These are phyloP conservation scores for Rhinoderma darwinii DNA, from an alignment of 2,113 vertebrate genomes.

Conservation along the genomic window DNA sequence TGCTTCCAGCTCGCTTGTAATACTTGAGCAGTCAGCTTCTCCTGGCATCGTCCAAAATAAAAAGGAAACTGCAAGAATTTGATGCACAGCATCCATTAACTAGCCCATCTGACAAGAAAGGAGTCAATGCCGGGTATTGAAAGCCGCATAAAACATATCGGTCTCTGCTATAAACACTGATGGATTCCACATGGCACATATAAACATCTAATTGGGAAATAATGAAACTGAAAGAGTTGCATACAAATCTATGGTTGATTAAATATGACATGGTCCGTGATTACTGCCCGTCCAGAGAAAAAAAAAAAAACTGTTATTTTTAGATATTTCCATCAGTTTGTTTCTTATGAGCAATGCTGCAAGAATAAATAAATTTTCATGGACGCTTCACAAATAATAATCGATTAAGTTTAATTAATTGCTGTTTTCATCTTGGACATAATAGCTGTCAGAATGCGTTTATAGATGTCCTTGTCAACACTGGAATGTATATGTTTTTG, in stretches of 20 bases:
- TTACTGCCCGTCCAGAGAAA: conserved; percentile 14
- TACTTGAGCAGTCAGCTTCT: conserved; percentile 55
- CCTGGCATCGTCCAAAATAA: conserved; percentile 51
- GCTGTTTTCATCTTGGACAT: conserved; percentile 46
- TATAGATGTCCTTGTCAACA: background rate
- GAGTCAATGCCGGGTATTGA: background rate
- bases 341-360: background rate
- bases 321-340: conserved; percentile 46
- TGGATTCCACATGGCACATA: conserved; percentile 35
- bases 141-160: background rate
- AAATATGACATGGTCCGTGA: conserved; percentile 45
- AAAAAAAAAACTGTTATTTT: conserved; percentile 34
- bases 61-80: conserved; percentile 19
- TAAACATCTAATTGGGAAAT: conserved; percentile 51
- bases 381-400: conserved; percentile 48
- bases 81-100: background rate
- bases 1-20: conserved; percentile 57
- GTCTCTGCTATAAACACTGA: conserved; percentile 13
- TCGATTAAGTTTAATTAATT: conserved; percentile 51
- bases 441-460: conserved; percentile 24
- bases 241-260: conserved; percentile 27
- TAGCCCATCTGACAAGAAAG: conserved; percentile 3
- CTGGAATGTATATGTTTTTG: background rate
- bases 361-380: conserved; percentile 53
- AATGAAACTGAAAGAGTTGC: conserved; percentile 45